phyloP scores from a whole-genome alignment of 2,888 invertebrate species.

The Stenurella melanura region DNA sequence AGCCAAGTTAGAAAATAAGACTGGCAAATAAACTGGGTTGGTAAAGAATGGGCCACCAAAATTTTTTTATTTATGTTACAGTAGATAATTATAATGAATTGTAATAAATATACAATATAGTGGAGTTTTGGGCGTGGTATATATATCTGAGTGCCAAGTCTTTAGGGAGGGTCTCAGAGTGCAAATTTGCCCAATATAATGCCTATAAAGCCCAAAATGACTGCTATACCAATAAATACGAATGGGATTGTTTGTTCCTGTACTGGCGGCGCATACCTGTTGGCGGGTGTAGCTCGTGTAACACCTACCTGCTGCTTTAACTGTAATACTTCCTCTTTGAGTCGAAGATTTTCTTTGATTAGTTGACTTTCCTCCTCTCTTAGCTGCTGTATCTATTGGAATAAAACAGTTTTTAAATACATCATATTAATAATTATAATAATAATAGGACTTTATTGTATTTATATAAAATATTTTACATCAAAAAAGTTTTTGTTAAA shows the following conservation, averaged over 20 bases:
- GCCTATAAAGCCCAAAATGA: slow-evolving; percentile 83
- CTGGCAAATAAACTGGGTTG: slow-evolving; percentile 34
- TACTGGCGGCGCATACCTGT: slow-evolving; percentile 78
- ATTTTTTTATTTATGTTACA: slow-evolving; percentile 67
- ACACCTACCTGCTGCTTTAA: slow-evolving; percentile 75
- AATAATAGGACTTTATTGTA: no score
- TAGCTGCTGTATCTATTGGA: slow-evolving; percentile 79
- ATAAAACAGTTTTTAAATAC: not conserved
- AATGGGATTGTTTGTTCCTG: slow-evolving; percentile 77
- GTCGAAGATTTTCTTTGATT: slow-evolving; percentile 88
- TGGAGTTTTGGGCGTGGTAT: slow-evolving; percentile 59
- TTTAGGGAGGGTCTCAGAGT: slow-evolving; percentile 79
- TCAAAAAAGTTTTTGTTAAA: no score
- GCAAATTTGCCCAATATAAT: slow-evolving; percentile 87
- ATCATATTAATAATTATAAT: no score
- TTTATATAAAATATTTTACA: no score
- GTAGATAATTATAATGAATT: slow-evolving; percentile 65
- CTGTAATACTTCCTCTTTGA: slow-evolving; percentile 85
- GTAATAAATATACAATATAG: slow-evolving; percentile 70
- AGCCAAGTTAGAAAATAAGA: slow-evolving; percentile 15
- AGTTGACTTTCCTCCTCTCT: slow-evolving; percentile 86
- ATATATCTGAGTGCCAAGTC: slow-evolving; percentile 51
- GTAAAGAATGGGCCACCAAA: slow-evolving; percentile 54
- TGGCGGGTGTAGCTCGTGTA: slow-evolving; percentile 60
- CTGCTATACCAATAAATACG: slow-evolving; percentile 80